phyloP scores from a whole-genome alignment of 1,140 invertebrate genomes.

The Drosophila rhopaloa region DNA sequence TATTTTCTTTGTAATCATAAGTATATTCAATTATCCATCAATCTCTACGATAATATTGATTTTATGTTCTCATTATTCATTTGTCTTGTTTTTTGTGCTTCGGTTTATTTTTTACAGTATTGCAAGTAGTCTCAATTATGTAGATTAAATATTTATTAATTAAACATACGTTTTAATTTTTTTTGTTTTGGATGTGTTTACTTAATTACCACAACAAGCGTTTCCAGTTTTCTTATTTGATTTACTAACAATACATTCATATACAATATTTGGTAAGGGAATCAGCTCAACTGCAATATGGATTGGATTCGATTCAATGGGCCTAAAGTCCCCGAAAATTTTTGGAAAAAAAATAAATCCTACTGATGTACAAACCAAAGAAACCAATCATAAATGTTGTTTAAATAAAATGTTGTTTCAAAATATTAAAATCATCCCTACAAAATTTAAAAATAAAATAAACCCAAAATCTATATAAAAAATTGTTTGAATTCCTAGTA shows the following conservation, averaged over 20 bases:
- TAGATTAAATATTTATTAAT: slow-evolving; percentile 64
- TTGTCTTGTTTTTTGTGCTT: slow-evolving; percentile 33
- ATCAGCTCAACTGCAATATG: slow-evolving; percentile 17
- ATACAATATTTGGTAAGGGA: slow-evolving; percentile 31
- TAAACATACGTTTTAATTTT: slow-evolving; percentile 34
- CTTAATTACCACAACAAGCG: slow-evolving; percentile 81
- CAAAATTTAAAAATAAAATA: too few species aligned
- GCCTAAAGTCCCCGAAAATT: neutral
- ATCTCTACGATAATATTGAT: slow-evolving; percentile 49
- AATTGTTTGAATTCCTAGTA: slow-evolving; percentile 36
- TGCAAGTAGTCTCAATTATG: slow-evolving; percentile 66
- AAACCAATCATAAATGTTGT: neutral
- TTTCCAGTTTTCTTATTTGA: slow-evolving; percentile 82
- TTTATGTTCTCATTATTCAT: slow-evolving; percentile 33
- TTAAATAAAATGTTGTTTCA: neutral
- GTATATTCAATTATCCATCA: slow-evolving; percentile 66
- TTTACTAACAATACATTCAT: slow-evolving; percentile 76
- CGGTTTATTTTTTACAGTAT: slow-evolving; percentile 66
- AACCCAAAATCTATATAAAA: neutral
- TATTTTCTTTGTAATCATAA: slow-evolving; percentile 68
- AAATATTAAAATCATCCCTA: neutral
- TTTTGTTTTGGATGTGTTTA: slow-evolving; percentile 32
- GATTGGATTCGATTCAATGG: slow-evolving; percentile 7
- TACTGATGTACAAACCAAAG: neutral
- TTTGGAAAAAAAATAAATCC: neutral